A percentile compares a stretch with the other conserved stretches of the same genome.
Evolutionary conservation across 2,888 invertebrate species (phyloP).

Genomic region (Idaea dimidiata): DNA sequence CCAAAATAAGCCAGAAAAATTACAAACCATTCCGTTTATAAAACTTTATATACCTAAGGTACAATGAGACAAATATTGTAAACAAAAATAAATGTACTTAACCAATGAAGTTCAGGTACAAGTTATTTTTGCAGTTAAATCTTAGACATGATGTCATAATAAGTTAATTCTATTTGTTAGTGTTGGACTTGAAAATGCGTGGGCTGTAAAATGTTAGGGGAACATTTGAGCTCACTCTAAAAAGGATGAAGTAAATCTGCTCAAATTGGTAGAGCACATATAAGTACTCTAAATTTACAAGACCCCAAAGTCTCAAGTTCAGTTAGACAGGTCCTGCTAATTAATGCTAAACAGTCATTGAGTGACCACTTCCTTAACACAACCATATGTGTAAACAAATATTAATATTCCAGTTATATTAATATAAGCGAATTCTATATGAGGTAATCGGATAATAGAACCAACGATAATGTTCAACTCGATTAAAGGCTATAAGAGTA

Average conservation of each 20-base stretch:
- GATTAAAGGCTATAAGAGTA: neutral
- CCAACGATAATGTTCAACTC: slow-evolving; percentile 22
- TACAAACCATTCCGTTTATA: slow-evolving; percentile 10
- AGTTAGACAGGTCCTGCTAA: slow-evolving; percentile 31
- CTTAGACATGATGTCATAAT: slow-evolving; percentile 27
- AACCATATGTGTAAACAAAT: slow-evolving; percentile 33
- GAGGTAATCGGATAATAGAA: slow-evolving; percentile 23
- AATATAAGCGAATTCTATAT: slow-evolving; percentile 30
- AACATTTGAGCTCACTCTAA: slow-evolving; percentile 30
- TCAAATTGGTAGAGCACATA: slow-evolving; percentile 7
- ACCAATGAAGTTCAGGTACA: slow-evolving; percentile 12
- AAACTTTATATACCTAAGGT: neutral
- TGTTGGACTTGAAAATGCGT: slow-evolving; percentile 31
- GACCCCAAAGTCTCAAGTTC: slow-evolving; percentile 20
- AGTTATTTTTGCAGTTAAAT: slow-evolving; percentile 18
- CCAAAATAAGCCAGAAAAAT: slow-evolving; percentile 29
- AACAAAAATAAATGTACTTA: neutral
- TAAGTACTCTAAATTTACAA: neutral
- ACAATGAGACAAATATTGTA: neutral
- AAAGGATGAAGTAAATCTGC: slow-evolving; percentile 22
- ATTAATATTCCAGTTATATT: slow-evolving; percentile 43
- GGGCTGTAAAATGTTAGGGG: slow-evolving; percentile 31
- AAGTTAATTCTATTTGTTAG: slow-evolving; percentile 36
- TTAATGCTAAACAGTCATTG: slow-evolving; percentile 34
- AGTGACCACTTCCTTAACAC: slow-evolving; percentile 34